phyloP scores from a whole-genome alignment of 2,797 vertebrate species.

The Enteromius radiatus region DNA sequence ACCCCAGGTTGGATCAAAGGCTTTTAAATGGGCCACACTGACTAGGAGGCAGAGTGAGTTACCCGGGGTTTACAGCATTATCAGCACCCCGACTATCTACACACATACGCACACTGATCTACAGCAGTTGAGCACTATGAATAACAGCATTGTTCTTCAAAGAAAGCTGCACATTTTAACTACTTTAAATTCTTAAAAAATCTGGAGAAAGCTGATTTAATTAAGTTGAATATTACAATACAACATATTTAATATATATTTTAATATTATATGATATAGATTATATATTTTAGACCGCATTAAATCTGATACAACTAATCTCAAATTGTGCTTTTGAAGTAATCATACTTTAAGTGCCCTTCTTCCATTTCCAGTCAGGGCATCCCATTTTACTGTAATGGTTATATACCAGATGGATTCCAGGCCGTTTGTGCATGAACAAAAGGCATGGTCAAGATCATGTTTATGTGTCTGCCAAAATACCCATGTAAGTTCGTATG shows the following conservation, averaged over 20 bases:
- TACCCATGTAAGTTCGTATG: slow-evolving; percentile 17
- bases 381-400: slow-evolving; percentile 15
- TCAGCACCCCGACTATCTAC: slow-evolving; percentile 50
- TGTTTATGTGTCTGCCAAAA: slow-evolving; percentile 47
- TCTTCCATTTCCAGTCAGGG: slow-evolving; percentile 25
- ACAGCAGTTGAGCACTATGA: slow-evolving; percentile 39
- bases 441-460: slow-evolving; percentile 38
- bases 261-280: neutral
- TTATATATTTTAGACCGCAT: neutral
- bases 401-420: slow-evolving; percentile 23
- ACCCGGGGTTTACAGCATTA: slow-evolving; percentile 37
- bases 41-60: slow-evolving; percentile 41
- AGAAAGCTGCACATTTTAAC: neutral
- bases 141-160: slow-evolving; percentile 42
- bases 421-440: neutral
- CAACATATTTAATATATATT: no score
- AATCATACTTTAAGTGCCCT: neutral
- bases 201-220: neutral
- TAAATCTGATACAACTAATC: neutral
- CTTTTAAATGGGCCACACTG: slow-evolving; percentile 45
- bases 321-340: slow-evolving; percentile 10
- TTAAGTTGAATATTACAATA: neutral
- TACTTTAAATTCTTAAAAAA: neutral
- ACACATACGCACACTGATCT: slow-evolving; percentile 19
- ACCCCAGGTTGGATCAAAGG: slow-evolving; percentile 56